Conservation (phyloP, 2,113 vertebrate genomes). For the Electrona antarctica region DNA sequence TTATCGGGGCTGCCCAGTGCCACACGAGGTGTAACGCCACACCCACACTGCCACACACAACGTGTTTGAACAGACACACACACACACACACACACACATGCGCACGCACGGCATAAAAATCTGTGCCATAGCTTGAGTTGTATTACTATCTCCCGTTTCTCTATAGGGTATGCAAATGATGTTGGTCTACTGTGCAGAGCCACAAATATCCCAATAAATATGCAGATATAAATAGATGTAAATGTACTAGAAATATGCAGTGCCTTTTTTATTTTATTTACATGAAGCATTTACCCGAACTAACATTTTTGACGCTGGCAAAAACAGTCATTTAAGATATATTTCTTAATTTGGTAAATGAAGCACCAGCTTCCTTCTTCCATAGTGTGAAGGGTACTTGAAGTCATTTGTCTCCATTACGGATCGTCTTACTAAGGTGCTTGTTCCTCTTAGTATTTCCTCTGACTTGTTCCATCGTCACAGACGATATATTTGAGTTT, state of each 20-base stretch:
- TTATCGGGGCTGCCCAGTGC: constrained; percentile 83
- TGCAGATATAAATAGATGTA: constrained; percentile 16
- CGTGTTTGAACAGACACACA: constrained; percentile 80
- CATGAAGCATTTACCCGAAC: constrained; percentile 20
- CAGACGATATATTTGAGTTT: too few relatives aligned
- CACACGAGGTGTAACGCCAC: constrained; percentile 84
- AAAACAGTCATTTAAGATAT: constrained; percentile 18
- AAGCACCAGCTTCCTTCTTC: constrained; percentile 12
- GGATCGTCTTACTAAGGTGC: background rate
- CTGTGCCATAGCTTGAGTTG: constrained; percentile 73
- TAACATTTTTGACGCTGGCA: constrained; percentile 5
- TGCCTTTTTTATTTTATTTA: constrained; percentile 32
- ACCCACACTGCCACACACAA: constrained; percentile 78
- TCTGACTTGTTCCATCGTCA: too few relatives aligned
- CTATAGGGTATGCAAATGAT: constrained; percentile 64
- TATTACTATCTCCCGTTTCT: constrained; percentile 64
- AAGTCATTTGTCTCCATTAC: background rate
- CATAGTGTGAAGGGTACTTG: constrained; percentile 16
- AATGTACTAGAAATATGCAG: too few relatives aligned
- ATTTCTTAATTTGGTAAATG: constrained; percentile 34
- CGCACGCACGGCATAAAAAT: constrained; percentile 50
- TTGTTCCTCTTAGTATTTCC: background rate
- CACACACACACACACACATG: constrained; percentile 26
- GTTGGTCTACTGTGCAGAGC: constrained; percentile 32
- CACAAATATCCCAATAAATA: constrained; percentile 51